Percentiles rank a stretch among this genome's conserved stretches.
Conservation (phyloP, 1,140 invertebrate species). For the Drosophila ananassae region DNA sequence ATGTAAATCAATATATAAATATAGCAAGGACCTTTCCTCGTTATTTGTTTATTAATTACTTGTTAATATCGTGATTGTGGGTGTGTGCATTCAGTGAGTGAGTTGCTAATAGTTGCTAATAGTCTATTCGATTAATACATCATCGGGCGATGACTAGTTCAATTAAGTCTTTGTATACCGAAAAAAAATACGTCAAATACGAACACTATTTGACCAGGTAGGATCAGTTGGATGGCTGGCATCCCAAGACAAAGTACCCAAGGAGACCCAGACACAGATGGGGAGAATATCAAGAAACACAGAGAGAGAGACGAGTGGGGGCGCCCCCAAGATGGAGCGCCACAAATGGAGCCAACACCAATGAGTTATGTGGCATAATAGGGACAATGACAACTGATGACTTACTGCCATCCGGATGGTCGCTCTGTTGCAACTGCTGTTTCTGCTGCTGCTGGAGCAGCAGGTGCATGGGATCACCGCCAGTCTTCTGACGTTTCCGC, state of each 20-base stretch:
- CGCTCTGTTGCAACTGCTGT: slow-evolving; percentile 75
- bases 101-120: slow-evolving; percentile 63
- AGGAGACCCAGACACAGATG: slow-evolving; percentile 18
- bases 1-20: slow-evolving; percentile 55
- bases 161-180: slow-evolving; percentile 71
- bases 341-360: slow-evolving; percentile 32
- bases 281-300: background rate
- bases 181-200: slow-evolving; percentile 36
- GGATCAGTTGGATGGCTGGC: slow-evolving; percentile 49
- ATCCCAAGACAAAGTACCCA: slow-evolving; percentile 44
- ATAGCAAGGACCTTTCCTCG: slow-evolving; percentile 27
- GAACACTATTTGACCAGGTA: slow-evolving; percentile 52
- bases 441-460: slow-evolving; percentile 85
- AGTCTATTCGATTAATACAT: slow-evolving; percentile 77
- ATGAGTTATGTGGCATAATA: slow-evolving; percentile 2
- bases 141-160: slow-evolving; percentile 52
- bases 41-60: slow-evolving; percentile 24
- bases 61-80: slow-evolving; percentile 17
- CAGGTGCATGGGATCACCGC: slow-evolving; percentile 85
- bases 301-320: background rate
- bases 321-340: background rate
- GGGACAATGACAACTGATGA: slow-evolving; percentile 62
- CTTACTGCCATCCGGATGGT: slow-evolving; percentile 86
- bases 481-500: slow-evolving; percentile 87
- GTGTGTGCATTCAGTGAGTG: slow-evolving; percentile 32